Percentiles rank a stretch among this genome's conserved stretches.
These are phyloP conservation scores for Paradoxurus hermaphroditus DNA, from an alignment of 2,113 vertebrate genomes.

Conservation along the genomic window DNA sequence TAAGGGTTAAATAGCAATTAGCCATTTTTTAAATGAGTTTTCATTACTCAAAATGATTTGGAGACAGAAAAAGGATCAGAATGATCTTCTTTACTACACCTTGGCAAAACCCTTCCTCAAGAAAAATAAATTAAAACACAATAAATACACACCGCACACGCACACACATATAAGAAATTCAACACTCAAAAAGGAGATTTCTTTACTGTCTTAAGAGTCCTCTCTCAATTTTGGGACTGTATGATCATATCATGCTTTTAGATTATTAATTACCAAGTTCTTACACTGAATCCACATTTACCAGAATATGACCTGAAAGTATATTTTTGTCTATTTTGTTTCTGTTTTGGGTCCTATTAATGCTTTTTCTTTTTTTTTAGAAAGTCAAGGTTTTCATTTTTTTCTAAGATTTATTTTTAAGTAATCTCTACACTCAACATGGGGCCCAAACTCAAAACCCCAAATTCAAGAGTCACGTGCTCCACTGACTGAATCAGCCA, in stretches of 20 bases:
- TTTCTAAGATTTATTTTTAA: background rate
- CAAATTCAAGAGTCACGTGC: background rate
- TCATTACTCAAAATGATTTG: background rate
- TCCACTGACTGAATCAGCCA: background rate
- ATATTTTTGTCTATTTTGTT: background rate
- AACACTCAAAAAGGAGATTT: background rate
- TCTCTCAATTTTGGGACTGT: background rate
- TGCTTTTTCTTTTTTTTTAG: background rate
- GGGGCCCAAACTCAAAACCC: background rate
- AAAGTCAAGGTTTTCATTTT: background rate
- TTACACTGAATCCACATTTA: background rate
- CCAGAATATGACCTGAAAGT: background rate
- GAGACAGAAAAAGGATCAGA: background rate
- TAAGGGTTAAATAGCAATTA: background rate
- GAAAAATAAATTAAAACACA: background rate
- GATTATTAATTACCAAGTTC: background rate
- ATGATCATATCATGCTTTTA: background rate
- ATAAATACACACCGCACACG: no score
- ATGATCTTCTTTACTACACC: background rate
- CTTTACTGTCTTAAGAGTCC: background rate
- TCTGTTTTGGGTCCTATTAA: background rate
- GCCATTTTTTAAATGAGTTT: background rate
- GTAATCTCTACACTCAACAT: background rate
- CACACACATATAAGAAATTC: background rate
- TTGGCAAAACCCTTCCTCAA: background rate